Base-by-base conservation (phyloP, 2,797 vertebrate genomes). In the Gallinago solitaria region DNA sequence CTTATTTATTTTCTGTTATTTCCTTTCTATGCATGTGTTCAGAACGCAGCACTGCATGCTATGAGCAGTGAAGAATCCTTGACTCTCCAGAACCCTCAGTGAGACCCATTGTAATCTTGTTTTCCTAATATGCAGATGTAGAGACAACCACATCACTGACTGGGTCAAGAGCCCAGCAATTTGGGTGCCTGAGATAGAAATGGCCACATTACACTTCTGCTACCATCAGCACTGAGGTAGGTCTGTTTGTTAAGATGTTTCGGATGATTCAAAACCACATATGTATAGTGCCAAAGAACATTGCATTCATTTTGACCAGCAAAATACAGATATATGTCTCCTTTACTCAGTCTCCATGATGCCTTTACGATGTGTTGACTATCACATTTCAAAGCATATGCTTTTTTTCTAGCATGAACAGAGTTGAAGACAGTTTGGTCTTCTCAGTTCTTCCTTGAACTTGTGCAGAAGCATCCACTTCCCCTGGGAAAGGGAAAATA, bases 1-100 rank as follows among this genome's bases (percentile, higher is more conserved):
- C 5, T 73, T 84, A 73, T 89, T 93, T 89, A 51, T 96, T 93
- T 89, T 80, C 53, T 84, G 53, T 85, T 93, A 64, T 57, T 94
- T 87, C 45, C n/a, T 90, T 91, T 89, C 50, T 70, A 39, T 89
- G 33, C 18, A 16, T 64, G 20, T 77, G 32, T 91, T 53, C 89
- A 61, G 75, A 95, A 92, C 80, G 50, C 68, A 83, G 15, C 39
- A 78, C 41, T 85, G 27, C 11, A 18, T 45, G 45, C 48, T 92
- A 50, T 70, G 71, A 70, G 17, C 59, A 48, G 18, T 37, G 56
- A 70, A 90, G 90, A 80, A 68, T 80, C 37, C 23, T 57, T 71
- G 41, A 14, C 11, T 60, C 7, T 83, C 39, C 54, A 68, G 56
- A 92, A 77, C 19, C 5, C 16, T 69, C 25, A 37, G 12, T 45